phyloP scores from a whole-genome alignment of 2,888 invertebrate species.

The Mechanitis messenoides region DNA sequence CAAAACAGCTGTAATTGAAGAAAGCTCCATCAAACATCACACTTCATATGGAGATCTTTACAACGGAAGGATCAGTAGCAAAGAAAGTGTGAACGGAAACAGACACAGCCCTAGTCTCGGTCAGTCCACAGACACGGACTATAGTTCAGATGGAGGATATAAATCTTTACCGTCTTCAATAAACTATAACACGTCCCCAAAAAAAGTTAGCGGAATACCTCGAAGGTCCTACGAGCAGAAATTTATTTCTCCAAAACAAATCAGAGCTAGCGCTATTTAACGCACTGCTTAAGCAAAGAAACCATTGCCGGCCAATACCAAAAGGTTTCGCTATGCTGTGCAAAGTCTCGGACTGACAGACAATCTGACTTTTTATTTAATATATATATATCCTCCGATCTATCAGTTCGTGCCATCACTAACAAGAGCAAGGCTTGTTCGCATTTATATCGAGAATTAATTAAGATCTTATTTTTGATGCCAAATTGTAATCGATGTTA shows the following conservation, averaged over 20 bases:
- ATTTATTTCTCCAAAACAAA: conserved; percentile 63
- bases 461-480: conserved; percentile 68
- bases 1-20: conserved; percentile 54
- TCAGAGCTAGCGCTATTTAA: conserved; percentile 63
- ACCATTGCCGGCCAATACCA: conserved; percentile 34
- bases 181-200: conserved; percentile 60
- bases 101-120: conserved; percentile 64
- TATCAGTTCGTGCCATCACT: conserved; percentile 30
- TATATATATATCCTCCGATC: not conserved
- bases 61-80: conserved; percentile 63
- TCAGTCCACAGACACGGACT: conserved; percentile 71
- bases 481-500: conserved; percentile 52
- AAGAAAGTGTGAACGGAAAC: conserved; percentile 64
- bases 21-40: conserved; percentile 61
- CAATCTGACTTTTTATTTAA: conserved; percentile 1
- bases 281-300: conserved; percentile 19
- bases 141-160: conserved; percentile 72
- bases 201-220: conserved; percentile 70
- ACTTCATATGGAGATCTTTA: conserved; percentile 69
- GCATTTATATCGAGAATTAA: conserved; percentile 60
- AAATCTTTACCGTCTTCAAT: conserved; percentile 73
- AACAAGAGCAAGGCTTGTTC: conserved; percentile 50
- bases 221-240: conserved; percentile 68
- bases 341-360: not conserved
- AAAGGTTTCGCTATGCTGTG: not conserved